Evolutionary conservation across 2,888 invertebrate genomes (phyloP), one percentile per base, ranked within the genome.

Genomic region (Dasypolia templi): DNA sequence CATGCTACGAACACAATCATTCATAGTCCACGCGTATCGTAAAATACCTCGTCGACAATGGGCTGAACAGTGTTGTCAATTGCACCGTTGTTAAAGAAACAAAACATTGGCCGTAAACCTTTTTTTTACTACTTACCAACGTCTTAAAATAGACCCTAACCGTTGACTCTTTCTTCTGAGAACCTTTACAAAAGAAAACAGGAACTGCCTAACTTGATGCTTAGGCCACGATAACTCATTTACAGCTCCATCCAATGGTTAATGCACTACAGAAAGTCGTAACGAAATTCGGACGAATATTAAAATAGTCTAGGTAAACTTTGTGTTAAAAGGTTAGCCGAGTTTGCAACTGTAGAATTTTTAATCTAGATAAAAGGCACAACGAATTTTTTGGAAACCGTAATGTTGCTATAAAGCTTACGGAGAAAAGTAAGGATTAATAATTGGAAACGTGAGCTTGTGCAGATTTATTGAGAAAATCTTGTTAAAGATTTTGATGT

Each of bases 341-440:
- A 26, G 39, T 58, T 71, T 75, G 76, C 67, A 71, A 59, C 75
- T 61, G 65, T 71, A 84, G 84, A 87, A 79, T 86, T 87, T 89
- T 89, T 89, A 89, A 90, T 89, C 85, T 85, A 79, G 83, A 83
- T 89, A 87, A 89, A 89, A 88, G 87, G 84, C 73, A 67, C 70
- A 72, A 78, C 66, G 65, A 81, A 63, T 26, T 79, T 82, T 86
- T 79, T 75, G 73, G 79, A 79, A 74, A 81, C 73, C 72, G 39
- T 82, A 84, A 70, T 65, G 59, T 74, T 77, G 59, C 78, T 62
- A 39, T 81, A 79, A 69, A 73, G 75, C 77, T 75, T 66, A 73
- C 73, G 49, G 65, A 71, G 39, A 51, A 78, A 76, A 64, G 75
- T 75, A 77, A 79, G 80, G 81, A 84, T 86, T 86, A 85, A 89